Percentiles rank a stretch among this genome's conserved stretches.
These are phyloP conservation scores for Sebastes cheni DNA, from an alignment of 2,797 vertebrate genomes.

Conservation along the genomic window DNA sequence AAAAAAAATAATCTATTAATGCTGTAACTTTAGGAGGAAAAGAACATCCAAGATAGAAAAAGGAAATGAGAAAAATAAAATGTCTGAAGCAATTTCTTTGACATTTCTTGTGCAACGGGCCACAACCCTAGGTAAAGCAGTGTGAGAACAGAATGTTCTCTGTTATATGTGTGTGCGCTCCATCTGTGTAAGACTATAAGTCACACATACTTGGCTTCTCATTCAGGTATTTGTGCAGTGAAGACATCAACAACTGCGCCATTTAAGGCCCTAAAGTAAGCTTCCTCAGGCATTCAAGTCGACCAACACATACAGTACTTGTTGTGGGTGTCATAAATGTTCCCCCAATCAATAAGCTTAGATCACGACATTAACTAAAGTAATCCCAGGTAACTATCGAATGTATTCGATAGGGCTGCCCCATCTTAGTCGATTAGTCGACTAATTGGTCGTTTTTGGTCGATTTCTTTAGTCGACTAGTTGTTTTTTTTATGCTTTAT, in stretches of 20 bases:
- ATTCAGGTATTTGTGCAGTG: constrained; percentile 42
- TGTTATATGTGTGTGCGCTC: constrained; percentile 3
- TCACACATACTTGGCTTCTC: constrained; percentile 46
- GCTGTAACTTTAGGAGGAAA: neutral
- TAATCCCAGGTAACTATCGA: neutral
- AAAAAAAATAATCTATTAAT: neutral
- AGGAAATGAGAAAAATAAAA: constrained; percentile 17
- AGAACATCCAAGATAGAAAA: neutral
- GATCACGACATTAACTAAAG: neutral
- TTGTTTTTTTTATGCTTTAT: no score
- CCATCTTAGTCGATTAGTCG: no score
- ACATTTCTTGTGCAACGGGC: constrained; percentile 14
- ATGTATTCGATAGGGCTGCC: neutral
- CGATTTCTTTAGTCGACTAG: no score
- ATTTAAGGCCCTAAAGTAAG: constrained; percentile 46
- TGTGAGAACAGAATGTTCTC: constrained; percentile 51
- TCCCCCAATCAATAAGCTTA: neutral
- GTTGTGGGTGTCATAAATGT: constrained; percentile 5
- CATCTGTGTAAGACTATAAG: constrained; percentile 27
- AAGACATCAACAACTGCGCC: constrained; percentile 44
- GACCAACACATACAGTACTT: neutral
- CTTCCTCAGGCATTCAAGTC: neutral
- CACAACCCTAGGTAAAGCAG: constrained; percentile 1
- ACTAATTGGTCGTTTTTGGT: no score
- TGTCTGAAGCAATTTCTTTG: neutral